Evolutionary conservation across 2,888 invertebrate genomes (phyloP), one percentile per base, ranked within the genome.

Genomic region (Caenorhabditis wallacei): DNA sequence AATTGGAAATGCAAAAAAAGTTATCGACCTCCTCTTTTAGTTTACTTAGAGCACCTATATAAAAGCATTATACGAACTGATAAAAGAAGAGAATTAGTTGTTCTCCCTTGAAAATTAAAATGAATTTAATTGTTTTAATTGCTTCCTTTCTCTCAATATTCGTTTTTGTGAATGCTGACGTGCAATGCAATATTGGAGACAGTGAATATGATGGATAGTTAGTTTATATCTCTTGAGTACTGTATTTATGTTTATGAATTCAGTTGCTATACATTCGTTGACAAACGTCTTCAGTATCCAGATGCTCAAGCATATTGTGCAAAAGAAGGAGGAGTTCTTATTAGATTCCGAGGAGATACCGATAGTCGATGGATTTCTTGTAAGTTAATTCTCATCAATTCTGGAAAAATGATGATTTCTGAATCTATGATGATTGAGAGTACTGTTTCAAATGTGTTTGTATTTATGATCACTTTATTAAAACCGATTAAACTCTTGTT

Each of bases 151-250:
- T 35, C 16, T 30, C 24, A 35, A 26, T 35, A 30, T 13, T 59
- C 40, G 3, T 51, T 30, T 11, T 53, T 13, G 59, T 56, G 4
- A 22, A 8, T 13, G 3, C 57, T 37, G 35, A 30, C 3, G 64
- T 57, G 18, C 8, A 53, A 11, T 76, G 75, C 43, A 76, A 68
- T 26, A 57, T 37, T 40, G 75, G 75, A 59, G 75, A 76, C 51
- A 76, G 40, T 20, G 75, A 76, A 59, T 76, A 59, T 26, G 75
- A 76, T 59, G 75, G 75, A 68, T 68, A 68, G 75, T 76, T 16
- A 76, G 75, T 76, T 26, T 8, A 10, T 30, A 30, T 30, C 8
- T 8, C 30, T 30, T 3, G 3, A 30, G 3, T 30, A 30, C 30
- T 30, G 30, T 30, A 30, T 30, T 3, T 30, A 30, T 40, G 35